Conservation (phyloP, 2,797 vertebrate genomes). For the Peromyscus melanophrys region DNA sequence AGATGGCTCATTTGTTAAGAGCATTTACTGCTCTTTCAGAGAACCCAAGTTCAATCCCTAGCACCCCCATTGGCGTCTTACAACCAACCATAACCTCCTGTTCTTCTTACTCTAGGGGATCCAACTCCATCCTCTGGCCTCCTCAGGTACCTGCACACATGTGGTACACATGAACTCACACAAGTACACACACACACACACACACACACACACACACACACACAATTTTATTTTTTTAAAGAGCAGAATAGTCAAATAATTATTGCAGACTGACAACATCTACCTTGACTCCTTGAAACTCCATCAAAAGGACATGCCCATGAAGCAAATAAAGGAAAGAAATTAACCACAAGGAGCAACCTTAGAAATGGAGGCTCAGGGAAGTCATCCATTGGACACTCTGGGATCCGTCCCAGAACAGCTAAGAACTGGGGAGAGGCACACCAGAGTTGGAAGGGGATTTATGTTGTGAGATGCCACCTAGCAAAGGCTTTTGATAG, state of each 20-base stretch:
- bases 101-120: background rate
- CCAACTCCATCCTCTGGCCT: background rate
- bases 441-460: background rate
- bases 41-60: background rate
- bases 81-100: background rate
- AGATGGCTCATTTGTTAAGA: background rate
- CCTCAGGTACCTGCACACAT: background rate
- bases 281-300: slow-evolving; percentile 23
- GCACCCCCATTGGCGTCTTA: background rate
- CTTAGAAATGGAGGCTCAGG: background rate
- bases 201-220: too few relatives aligned
- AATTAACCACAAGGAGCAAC: background rate
- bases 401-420: background rate
- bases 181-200: background rate
- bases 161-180: background rate
- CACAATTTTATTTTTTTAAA: background rate
- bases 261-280: background rate
- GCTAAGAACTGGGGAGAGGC: background rate
- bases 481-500: background rate
- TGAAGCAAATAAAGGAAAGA: slow-evolving; percentile 31
- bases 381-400: background rate
- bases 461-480: background rate
- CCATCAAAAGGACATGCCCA: slow-evolving; percentile 16
- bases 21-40: background rate
- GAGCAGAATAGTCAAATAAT: background rate